Base-by-base conservation (phyloP, 1,140 invertebrate genomes). In the Drosophila suzukii region DNA sequence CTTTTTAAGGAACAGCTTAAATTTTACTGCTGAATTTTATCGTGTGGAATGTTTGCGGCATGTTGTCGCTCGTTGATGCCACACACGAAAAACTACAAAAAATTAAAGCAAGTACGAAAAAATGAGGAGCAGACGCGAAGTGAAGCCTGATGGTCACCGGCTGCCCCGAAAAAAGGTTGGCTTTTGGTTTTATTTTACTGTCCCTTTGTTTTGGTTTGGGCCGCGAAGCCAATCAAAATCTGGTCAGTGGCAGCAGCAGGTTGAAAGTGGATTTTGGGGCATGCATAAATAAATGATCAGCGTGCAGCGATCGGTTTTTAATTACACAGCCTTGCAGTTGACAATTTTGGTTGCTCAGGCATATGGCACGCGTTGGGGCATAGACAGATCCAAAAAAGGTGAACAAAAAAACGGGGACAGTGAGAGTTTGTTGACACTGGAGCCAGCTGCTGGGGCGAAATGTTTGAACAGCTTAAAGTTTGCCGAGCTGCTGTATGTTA, bases 201-300 rank as follows among this genome's bases (percentile, higher is more conserved):
- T 15, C 20, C 59, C 65, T 62, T 67, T 71, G 56, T 54, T 59
- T 66, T 55, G 17, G 46, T 6, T 46, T 46, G 32, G 63, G 66
- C 57, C 77, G 77, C 73, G 84, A 88, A 91, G 90, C 90, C 90
- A 85, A 91, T 86, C 80, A 91, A 91, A 83, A 89, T 71, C 89
- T 57, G 79, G 68, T 65, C 73, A 41, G 47, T 73, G 72, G 77
- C 68, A 71, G 65, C 71, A 75, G 72, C 72, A 80, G 83, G 72
- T 71, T 71, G 49, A 75, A 70, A 78, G 71, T 60, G 39, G 60
- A 55, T 50, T 70, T 78, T 60, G 43, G 49, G 74, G 66, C 60
- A 74, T 70, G 57, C 79, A 62, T 78, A 81, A 83, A 80, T 83
- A 80, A 89, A 80, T 74, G 84, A 77, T 77, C 75, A 79, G 76